phyloP scores from a whole-genome alignment of 2,888 invertebrate genomes.

The Sepiola atlantica region DNA sequence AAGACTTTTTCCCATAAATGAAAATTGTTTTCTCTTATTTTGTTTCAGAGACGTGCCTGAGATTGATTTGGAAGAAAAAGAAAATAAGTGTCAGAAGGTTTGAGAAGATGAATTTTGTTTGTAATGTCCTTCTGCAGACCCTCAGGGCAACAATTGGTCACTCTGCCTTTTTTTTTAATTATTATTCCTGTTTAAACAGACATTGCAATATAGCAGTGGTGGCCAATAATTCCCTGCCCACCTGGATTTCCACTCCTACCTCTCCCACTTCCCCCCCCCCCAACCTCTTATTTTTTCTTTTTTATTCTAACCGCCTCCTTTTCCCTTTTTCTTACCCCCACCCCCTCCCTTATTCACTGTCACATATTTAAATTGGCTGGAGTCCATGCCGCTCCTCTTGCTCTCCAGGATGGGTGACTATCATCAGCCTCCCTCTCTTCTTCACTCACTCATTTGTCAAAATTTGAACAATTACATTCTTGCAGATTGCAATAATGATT shows the following conservation, averaged over 20 bases:
- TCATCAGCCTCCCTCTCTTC: background rate
- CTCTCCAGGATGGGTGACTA: background rate
- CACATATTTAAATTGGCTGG: background rate
- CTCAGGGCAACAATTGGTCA: background rate
- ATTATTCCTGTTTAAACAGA: conserved; percentile 32
- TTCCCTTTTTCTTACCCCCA: background rate
- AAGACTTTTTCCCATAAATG: background rate
- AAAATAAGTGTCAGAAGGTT: background rate
- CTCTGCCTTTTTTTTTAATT: background rate
- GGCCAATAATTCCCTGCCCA: background rate
- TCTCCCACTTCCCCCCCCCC: background rate
- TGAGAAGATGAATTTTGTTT: background rate
- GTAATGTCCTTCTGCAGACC: background rate
- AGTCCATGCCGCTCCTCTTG: background rate
- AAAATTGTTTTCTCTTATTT: background rate
- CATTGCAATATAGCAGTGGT: background rate
- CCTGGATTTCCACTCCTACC: background rate
- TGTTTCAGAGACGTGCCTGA: background rate
- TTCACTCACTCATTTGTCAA: background rate
- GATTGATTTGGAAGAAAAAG: background rate
- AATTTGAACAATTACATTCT: conserved; percentile 24
- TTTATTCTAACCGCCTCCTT: background rate
- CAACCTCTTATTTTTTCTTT: background rate
- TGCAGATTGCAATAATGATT: background rate
- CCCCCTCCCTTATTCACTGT: background rate